Base-by-base conservation (phyloP, 2,113 vertebrate species). In the Hippocampus barbouri region DNA sequence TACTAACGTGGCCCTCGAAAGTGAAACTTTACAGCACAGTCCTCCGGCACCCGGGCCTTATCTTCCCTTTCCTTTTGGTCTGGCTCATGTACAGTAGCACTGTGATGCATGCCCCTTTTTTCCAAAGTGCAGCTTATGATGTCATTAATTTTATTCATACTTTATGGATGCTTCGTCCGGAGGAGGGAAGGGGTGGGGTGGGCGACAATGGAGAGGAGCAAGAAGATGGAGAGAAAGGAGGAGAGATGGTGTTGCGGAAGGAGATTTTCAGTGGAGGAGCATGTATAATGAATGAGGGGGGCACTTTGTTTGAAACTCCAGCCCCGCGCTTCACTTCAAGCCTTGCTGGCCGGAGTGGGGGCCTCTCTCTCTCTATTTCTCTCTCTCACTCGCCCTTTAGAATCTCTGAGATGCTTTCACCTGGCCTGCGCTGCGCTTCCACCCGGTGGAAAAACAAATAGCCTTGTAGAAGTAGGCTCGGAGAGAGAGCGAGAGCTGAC, bases 221-320 rank as follows among this genome's bases (percentile, higher is more conserved):
- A 47, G 71, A 54, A 73, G 73, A 74, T 69, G 53, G 60, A 77
- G 75, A 74, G 69, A 79, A 70, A 70, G 75, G 76, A 72, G 87
- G 81, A 79, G 82, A 81, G 84, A 88, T 88, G 81, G 87, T 78
- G 86, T 91, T 86, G 85, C 79, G 79, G 87, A 88, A 86, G 91
- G 87, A 92, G 91, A 90, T 92, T 91, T 92, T 88, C 91, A 86
- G 91, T 84, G 88, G 86, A 90, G 86, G 87, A 88, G 87, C 90
- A 94, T 94, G 91, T 92, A 94, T 94, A 94, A 94, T 94, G 90
- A 92, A 93, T 93, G 91, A 91, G 86, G 86, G 62, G 89, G 89
- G 91, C 90, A 88, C 91, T 93, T 92, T 90, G 90, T 93, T 91
- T 90, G 85, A 87, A 91, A 92, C 89, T 90, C 87, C 82, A 88